phyloP scores from a whole-genome alignment of 2,113 vertebrate species.

The Rallus limicola region DNA sequence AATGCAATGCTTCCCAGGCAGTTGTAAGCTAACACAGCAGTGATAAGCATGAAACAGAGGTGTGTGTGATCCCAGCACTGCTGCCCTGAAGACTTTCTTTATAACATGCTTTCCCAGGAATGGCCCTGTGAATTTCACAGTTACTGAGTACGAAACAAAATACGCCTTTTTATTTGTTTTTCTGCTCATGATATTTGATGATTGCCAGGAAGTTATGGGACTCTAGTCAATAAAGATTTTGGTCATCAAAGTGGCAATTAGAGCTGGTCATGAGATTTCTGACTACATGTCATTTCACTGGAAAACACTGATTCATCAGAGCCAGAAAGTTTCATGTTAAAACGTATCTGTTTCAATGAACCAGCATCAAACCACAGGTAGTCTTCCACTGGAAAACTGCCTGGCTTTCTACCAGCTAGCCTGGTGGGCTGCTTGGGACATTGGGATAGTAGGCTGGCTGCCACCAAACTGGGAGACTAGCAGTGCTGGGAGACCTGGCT shows the following conservation, averaged over 20 bases:
- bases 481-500: not conserved
- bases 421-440: slow-evolving; percentile 20
- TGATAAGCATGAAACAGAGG: not conserved
- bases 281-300: not conserved
- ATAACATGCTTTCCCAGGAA: not conserved
- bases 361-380: not conserved
- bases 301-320: not conserved
- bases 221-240: not conserved
- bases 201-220: not conserved
- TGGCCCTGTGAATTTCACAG: not conserved
- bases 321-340: slow-evolving; percentile 2
- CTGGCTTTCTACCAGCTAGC: slow-evolving; percentile 18
- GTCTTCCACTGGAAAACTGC: slow-evolving; percentile 28
- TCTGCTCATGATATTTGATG: not conserved
- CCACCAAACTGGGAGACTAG: not conserved
- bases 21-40: not conserved
- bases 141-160: not conserved
- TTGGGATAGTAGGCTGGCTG: not conserved
- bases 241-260: slow-evolving; percentile 24
- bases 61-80: not conserved
- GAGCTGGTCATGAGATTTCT: not conserved
- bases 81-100: not conserved
- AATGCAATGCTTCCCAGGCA: not conserved
- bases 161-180: not conserved
- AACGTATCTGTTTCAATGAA: slow-evolving; percentile 6